phyloP scores from a whole-genome alignment of 64 coral and sea anemone genomes.

The Porites australiensis region DNA sequence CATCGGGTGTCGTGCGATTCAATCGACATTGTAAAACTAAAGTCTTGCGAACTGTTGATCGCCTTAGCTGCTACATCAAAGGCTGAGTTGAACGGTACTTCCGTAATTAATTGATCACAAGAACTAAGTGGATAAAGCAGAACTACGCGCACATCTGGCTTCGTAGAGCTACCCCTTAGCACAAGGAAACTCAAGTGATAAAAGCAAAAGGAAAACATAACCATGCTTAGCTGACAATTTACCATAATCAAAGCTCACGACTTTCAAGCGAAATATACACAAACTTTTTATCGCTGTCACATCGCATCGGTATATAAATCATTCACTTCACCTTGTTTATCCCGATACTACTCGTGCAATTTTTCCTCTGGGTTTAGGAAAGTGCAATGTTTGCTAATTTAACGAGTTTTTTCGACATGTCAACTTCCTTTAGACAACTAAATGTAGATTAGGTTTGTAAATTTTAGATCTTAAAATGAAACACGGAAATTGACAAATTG shows the following conservation, averaged over 20 bases:
- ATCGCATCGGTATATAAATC: neutral
- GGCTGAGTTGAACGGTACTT: conserved; percentile 47
- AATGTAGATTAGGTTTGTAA: neutral
- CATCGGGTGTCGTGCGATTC: conserved; percentile 46
- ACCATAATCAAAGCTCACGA: neutral
- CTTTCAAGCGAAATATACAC: neutral
- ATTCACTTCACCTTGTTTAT: neutral
- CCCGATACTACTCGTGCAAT: neutral
- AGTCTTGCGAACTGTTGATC: neutral
- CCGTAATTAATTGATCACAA: conserved; percentile 36
- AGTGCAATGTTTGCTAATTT: conserved; percentile 6
- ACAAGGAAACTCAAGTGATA: neutral
- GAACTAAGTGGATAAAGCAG: conserved; percentile 13
- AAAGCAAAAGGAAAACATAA: neutral
- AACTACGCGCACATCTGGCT: neutral
- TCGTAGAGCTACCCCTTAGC: neutral
- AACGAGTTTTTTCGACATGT: conserved; percentile 36
- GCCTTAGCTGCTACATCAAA: conserved; percentile 37
- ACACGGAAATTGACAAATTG: conserved; percentile 11
- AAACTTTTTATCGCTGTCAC: neutral
- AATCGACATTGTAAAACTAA: conserved; percentile 8
- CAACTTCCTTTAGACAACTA: neutral
- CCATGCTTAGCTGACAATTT: neutral
- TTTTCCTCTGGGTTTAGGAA: neutral
- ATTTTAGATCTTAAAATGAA: neutral